A percentile compares a stretch with the other conserved stretches of the same genome.
These are phyloP conservation scores for Junonia oenone DNA, from an alignment of 2,888 invertebrate species.

Conservation along the genomic window DNA sequence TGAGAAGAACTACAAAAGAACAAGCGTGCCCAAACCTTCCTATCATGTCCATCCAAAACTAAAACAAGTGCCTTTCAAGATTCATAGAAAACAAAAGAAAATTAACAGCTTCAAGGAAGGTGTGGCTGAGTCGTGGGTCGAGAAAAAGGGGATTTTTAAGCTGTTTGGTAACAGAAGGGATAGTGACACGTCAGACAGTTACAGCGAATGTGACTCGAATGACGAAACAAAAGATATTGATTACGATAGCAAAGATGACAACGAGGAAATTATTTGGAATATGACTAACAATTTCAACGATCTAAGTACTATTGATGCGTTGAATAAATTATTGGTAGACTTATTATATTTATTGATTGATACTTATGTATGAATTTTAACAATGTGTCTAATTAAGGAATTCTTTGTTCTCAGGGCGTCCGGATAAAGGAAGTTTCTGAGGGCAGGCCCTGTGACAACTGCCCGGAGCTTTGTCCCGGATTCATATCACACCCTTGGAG, in stretches of 20 bases:
- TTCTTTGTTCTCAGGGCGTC: constrained; percentile 84
- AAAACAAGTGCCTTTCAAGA: constrained; percentile 71
- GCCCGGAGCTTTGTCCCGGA: constrained; percentile 89
- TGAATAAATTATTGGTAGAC: constrained; percentile 24
- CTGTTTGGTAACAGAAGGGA: constrained; percentile 58
- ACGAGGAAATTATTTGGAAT: constrained; percentile 31
- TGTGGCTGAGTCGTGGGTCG: constrained; percentile 55
- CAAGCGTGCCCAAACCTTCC: constrained; percentile 39
- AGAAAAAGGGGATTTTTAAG: constrained; percentile 60
- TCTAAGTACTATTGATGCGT: constrained; percentile 32
- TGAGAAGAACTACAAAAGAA: constrained; percentile 47
- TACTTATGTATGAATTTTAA: background rate
- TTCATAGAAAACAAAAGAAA: constrained; percentile 49
- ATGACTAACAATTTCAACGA: constrained; percentile 39
- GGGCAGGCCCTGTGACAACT: constrained; percentile 91
- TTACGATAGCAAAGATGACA: constrained; percentile 10
- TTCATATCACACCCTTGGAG: constrained; percentile 93
- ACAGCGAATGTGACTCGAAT: constrained; percentile 66
- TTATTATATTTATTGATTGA: background rate
- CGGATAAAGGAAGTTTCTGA: constrained; percentile 92
- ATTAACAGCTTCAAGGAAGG: constrained; percentile 44
- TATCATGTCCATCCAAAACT: constrained; percentile 47
- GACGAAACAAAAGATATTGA: constrained; percentile 28
- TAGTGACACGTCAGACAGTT: constrained; percentile 68
- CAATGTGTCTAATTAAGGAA: background rate